Base-by-base conservation (phyloP, 1,140 invertebrate genomes). In the silkworm (Bombyx mori) region DNA sequence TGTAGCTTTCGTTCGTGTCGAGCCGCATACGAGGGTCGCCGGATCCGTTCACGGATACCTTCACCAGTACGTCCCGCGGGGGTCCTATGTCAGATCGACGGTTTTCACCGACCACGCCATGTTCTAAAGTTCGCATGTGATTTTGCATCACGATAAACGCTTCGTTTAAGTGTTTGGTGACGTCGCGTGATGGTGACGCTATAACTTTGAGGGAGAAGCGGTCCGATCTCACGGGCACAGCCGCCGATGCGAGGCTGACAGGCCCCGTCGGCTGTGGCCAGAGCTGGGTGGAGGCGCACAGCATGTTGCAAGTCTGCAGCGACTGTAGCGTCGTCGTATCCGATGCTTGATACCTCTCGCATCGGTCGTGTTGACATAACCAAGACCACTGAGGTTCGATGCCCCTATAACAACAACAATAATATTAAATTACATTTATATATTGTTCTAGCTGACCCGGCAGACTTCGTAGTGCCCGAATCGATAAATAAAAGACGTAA, bases 1-100 rank as follows among this genome's bases (percentile, higher is more conserved):
- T 91, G 69, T 95, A 96, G 44, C 92, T 92, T 71, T 96, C 94
- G 66, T 95, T 92, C 0, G 92, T 94, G 46, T 91, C 89, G 42
- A 95, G 77, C 12, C 83, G 91, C 49, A 95, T 81, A 54, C 89
- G 89, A 0, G 89, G 74, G 7, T 90, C 88, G 0, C 77, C 71
- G 10, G 80, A 84, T 46, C 89, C 88, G 50, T 88, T 88, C 44
- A 90, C 75, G n/a, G 70, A 73, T 0, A 92, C 88, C 45, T 89
- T 86, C 0, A 92, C 80, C 9, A 88, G 58, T 6, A 92, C 72
- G 1, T 78, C 71, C 1, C 74, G 75, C 0, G 74, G 56, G 0
- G 56, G 22, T 9, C 71, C 73, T 22, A 88, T 70, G 35, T 91
- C 73, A 1, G 52, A 55, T 8, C 91, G 63, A 8, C 91, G 75